Percentiles rank a stretch among this genome's conserved stretches.
phyloP scores from a whole-genome alignment of 2,113 vertebrate species.

The Zapornia atra region DNA sequence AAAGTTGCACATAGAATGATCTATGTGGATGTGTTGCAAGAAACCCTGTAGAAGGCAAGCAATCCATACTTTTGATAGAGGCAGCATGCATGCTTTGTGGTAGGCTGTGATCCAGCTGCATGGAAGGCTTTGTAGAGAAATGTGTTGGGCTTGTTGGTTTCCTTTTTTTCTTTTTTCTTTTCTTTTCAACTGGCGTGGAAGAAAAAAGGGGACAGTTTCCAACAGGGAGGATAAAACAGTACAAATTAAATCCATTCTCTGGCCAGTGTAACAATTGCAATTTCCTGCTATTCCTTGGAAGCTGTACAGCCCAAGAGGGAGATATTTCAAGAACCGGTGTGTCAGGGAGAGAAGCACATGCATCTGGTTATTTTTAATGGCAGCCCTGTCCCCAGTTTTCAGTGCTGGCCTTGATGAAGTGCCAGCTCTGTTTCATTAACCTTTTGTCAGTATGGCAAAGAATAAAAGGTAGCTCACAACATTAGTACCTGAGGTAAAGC shows the following conservation, averaged over 20 bases:
- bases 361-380: slow-evolving; percentile 69
- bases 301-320: slow-evolving; percentile 54
- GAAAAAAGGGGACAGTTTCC: slow-evolving; percentile 53
- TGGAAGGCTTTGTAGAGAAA: slow-evolving; percentile 35
- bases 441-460: slow-evolving; percentile 16
- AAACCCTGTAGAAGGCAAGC: not conserved
- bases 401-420: slow-evolving; percentile 38
- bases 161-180: not conserved
- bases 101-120: not conserved
- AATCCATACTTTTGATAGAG: not conserved
- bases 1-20: not conserved
- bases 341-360: slow-evolving; percentile 33
- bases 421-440: slow-evolving; percentile 48
- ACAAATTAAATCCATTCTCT: slow-evolving; percentile 72
- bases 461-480: not conserved
- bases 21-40: not conserved
- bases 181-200: slow-evolving; percentile 24
- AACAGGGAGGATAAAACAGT: slow-evolving; percentile 67
- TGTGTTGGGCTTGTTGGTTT: slow-evolving; percentile 13
- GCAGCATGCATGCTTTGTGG: not conserved
- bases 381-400: slow-evolving; percentile 59
- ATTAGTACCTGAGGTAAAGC: slow-evolving; percentile 6
- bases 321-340: slow-evolving; percentile 64
- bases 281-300: slow-evolving; percentile 71
- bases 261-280: slow-evolving; percentile 67